phyloP scores from a whole-genome alignment of 2,888 invertebrate genomes.

The Agonopterix arenella region DNA sequence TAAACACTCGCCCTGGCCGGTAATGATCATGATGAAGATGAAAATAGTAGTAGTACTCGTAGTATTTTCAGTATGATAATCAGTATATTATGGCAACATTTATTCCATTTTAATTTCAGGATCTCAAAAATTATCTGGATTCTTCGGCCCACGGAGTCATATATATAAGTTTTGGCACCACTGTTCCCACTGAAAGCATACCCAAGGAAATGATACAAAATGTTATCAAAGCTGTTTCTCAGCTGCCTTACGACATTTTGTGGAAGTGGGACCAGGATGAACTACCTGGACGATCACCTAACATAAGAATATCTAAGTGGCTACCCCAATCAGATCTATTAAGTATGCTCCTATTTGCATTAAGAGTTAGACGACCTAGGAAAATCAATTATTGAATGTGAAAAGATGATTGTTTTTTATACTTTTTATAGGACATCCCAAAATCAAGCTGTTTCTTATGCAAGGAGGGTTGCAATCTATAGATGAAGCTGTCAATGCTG shows the following conservation, averaged over 20 bases:
- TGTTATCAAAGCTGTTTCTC: slow-evolving; percentile 35
- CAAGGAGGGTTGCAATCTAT: no score
- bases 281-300: slow-evolving; percentile 26
- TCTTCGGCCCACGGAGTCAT: not conserved
- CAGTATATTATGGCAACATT: no score
- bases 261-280: slow-evolving; percentile 19
- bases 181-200: not conserved
- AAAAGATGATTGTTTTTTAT: no score
- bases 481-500: no score
- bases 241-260: slow-evolving; percentile 38
- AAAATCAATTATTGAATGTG: no score
- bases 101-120: not conserved
- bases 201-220: slow-evolving; percentile 25
- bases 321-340: slow-evolving; percentile 32
- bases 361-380: no score
- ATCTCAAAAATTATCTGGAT: not conserved
- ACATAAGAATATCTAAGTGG: slow-evolving; percentile 44
- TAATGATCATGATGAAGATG: no score
- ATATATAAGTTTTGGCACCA: not conserved
- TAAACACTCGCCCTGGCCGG: no score
- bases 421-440: no score
- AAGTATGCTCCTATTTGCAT: slow-evolving; percentile 16
- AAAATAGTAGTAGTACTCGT: no score
- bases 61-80: not conserved
- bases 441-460: no score